Percentiles rank a stretch among this genome's conserved stretches.
Conservation (phyloP, 2,113 vertebrate species). For the Oreochromis spilurus region DNA sequence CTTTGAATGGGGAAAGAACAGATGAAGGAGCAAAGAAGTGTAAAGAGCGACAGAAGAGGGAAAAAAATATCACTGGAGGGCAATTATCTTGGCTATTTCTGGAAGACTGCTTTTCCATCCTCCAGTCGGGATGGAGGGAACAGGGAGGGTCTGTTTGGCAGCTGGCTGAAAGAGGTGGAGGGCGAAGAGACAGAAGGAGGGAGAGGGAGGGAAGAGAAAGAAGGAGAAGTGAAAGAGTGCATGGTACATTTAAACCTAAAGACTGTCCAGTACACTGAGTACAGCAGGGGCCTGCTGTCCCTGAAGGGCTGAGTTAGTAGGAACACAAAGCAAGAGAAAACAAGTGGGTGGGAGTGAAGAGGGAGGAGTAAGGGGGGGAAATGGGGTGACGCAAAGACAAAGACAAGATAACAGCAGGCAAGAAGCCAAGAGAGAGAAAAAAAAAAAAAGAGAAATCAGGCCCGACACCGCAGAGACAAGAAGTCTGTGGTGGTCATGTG, state of each 20-base stretch:
- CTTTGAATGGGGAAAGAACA: slow-evolving; percentile 12
- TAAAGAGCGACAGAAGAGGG: neutral
- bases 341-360: neutral
- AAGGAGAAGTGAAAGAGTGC: neutral
- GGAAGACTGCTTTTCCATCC: slow-evolving; percentile 63
- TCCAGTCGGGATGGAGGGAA: slow-evolving; percentile 46
- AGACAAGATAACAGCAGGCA: neutral
- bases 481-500: neutral
- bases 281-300: neutral
- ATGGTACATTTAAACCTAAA: slow-evolving; percentile 12
- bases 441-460: neutral
- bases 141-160: slow-evolving; percentile 60
- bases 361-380: neutral
- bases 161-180: slow-evolving; percentile 28
- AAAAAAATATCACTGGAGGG: slow-evolving; percentile 56
- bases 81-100: slow-evolving; percentile 71
- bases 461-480: neutral
- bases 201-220: neutral
- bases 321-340: neutral
- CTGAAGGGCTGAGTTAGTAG: neutral
- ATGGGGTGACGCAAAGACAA: neutral
- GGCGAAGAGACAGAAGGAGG: neutral
- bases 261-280: slow-evolving; percentile 1
- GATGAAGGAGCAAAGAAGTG: slow-evolving; percentile 18
- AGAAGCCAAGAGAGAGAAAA: neutral